phyloP scores from a whole-genome alignment of 2,888 invertebrate genomes.

The Rhamnusium bicolor region DNA sequence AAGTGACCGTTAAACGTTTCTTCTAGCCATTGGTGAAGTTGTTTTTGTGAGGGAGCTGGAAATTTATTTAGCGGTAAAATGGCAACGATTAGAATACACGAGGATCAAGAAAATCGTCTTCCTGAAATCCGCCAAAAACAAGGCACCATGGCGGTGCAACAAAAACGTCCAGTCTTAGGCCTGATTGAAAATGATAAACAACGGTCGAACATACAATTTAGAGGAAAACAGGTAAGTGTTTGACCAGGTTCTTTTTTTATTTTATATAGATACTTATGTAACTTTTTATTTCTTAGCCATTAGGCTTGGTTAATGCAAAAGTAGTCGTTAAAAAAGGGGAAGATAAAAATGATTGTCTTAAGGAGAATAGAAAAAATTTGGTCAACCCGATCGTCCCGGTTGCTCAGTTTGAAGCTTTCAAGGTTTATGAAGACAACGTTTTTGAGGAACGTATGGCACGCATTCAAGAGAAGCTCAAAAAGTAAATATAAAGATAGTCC shows the following conservation, averaged over 20 bases:
- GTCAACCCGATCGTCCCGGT: conserved; percentile 73
- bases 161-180: conserved; percentile 79
- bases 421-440: conserved; percentile 80
- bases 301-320: conserved; percentile 43
- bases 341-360: conserved; percentile 41
- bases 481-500: conserved; percentile 36
- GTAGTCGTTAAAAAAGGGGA: conserved; percentile 31
- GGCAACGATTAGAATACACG: conserved; percentile 84
- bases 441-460: conserved; percentile 57
- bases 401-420: conserved; percentile 84
- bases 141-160: conserved; percentile 65
- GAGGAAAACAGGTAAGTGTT: conserved; percentile 61
- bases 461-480: conserved; percentile 56
- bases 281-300: conserved; percentile 50
- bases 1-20: conserved; percentile 37
- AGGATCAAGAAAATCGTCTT: conserved; percentile 84
- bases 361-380: conserved; percentile 56
- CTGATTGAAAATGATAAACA: conserved; percentile 72
- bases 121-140: conserved; percentile 66
- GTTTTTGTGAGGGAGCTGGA: neutral
- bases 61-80: conserved; percentile 67
- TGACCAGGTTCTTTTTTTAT: neutral
- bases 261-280: neutral
- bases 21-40: conserved; percentile 4
- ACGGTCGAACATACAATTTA: conserved; percentile 56